phyloP scores from a whole-genome alignment of 2,888 invertebrate species.

The Lithodes maja region DNA sequence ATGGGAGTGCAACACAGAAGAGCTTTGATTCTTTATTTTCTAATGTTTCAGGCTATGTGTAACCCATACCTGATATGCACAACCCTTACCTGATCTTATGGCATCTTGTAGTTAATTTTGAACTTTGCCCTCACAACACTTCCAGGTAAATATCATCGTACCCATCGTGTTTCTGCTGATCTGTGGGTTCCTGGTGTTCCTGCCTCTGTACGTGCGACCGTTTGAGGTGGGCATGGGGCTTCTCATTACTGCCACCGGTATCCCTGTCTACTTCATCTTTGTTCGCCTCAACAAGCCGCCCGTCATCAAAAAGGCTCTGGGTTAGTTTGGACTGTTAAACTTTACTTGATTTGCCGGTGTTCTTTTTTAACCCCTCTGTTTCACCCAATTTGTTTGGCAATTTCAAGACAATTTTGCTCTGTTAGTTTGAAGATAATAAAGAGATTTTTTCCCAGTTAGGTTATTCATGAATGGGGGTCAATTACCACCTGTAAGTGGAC shows the following conservation, averaged over 20 bases:
- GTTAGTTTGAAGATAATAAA: no score
- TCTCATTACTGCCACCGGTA: constrained; percentile 86
- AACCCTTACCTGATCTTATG: no score
- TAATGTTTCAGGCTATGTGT: no score
- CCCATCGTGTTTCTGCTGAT: constrained; percentile 80
- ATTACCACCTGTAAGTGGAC: no score
- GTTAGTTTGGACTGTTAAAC: constrained; percentile 24
- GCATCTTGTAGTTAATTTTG: no score
- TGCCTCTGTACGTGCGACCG: constrained; percentile 87
- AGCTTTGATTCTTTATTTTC: no score
- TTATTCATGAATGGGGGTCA: no score
- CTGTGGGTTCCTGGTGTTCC: constrained; percentile 85
- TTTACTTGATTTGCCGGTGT: no score
- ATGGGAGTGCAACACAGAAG: no score
- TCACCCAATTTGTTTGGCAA: not conserved
- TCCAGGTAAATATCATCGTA: constrained; percentile 31
- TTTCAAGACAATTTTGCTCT: not conserved
- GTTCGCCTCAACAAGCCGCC: constrained; percentile 76
- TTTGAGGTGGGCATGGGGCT: constrained; percentile 86
- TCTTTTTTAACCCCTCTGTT: no score
- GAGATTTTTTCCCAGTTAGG: no score
- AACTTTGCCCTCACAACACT: not conserved
- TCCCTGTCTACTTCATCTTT: constrained; percentile 90
- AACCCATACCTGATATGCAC: no score
- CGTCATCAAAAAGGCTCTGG: constrained; percentile 34